phyloP scores from a whole-genome alignment of 2,113 vertebrate genomes.

The Pollachius pollachius region DNA sequence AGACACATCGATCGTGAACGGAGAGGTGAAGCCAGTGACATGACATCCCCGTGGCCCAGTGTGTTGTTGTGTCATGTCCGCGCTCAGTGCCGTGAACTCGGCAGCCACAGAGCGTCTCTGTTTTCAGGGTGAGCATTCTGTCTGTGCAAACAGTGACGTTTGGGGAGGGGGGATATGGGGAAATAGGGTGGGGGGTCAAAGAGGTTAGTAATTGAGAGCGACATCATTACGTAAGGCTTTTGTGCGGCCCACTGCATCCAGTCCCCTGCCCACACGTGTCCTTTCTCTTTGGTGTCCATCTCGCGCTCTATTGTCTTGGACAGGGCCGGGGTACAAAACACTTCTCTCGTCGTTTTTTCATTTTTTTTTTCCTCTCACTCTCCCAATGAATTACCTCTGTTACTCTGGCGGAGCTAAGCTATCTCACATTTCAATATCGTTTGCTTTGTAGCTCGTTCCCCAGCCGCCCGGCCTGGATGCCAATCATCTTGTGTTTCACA shows the following conservation, averaged over 20 bases:
- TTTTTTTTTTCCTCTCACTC: no score
- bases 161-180: no score
- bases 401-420: background rate
- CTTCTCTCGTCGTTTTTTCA: background rate
- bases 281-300: constrained; percentile 15
- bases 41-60: no score
- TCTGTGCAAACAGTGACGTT: no score
- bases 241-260: constrained; percentile 30
- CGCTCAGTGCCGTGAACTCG: no score
- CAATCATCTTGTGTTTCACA: constrained; percentile 17
- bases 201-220: constrained; percentile 40
- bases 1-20: no score
- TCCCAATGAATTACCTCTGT: constrained; percentile 14
- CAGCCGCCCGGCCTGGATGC: constrained; percentile 23
- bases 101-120: no score
- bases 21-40: no score
- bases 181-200: constrained; percentile 15
- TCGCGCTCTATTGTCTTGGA: constrained; percentile 26
- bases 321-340: constrained; percentile 7
- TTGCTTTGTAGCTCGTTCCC: constrained; percentile 4
- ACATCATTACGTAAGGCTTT: constrained; percentile 45
- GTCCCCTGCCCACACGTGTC: constrained; percentile 9
- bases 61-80: no score
- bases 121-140: no score
- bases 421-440: constrained; percentile 37